Evolutionary conservation across 1,140 invertebrate species (phyloP), one percentile per base, ranked within the genome.

Genomic region (Stratiolaelaps scimitus): DNA sequence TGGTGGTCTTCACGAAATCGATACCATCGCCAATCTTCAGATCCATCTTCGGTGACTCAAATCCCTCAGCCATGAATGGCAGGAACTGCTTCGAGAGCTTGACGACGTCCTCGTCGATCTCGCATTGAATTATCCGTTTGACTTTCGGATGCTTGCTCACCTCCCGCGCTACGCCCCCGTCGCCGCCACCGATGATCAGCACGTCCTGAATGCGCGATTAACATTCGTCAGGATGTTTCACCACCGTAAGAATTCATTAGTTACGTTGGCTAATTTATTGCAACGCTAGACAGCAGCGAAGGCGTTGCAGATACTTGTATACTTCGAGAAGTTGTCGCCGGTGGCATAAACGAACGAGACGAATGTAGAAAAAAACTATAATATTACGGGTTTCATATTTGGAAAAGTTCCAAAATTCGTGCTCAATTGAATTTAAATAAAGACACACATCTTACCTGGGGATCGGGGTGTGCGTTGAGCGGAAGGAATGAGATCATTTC

Each of bases 401-500:
- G 15, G 13, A 10, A 65, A n/a, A 19, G 15, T 26, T 1, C 13
- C 7, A 47, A 70, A 28, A n/a, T 15, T 20, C n/a, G 23, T 17
- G 13, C 29, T 60, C 19, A 23, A 66, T 53, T 65, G 17, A 20
- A 71, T 43, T 15, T 68, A 44, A 20, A 26, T 26, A 1, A 65
- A 71, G 66, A 46, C 29, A 4, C 20, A 53, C 40, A n/a, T 47
- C 68, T 93, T 67, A 87, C 89, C 75, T 87, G 83, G 0, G 95
- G 94, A 74, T 87, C 85, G 1, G 87, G 84, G 79, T 98, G 94
- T 70, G 81, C 85, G 73, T 88, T 92, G 0, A 98, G 74, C 0
- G 95, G 92, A 29, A 98, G 73, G 78, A 94, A 93, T 1, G 91
- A 82, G 69, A 98, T 89, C 92, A 97, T 97, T 80, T 98, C 95